Evolutionary conservation across 2,797 vertebrate species (phyloP), one percentile per base, ranked within the genome.

Genomic region (Hippocampus kuda): DNA sequence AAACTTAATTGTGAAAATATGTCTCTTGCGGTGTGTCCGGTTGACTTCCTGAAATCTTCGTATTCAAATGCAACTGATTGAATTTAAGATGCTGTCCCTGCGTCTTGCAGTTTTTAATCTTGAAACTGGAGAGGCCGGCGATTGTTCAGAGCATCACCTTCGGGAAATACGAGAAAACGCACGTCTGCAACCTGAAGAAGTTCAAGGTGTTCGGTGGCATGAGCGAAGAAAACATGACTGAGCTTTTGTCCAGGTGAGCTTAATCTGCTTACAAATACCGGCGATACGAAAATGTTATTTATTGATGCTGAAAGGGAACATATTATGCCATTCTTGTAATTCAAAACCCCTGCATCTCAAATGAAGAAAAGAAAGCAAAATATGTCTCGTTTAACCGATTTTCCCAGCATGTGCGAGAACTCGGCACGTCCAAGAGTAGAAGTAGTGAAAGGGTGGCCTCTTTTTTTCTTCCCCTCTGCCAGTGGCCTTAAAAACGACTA

Each of bases 401-500:
- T 51, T 53, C n/a, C 20, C 13, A 64, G 62, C 41, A 24, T 6
- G 20, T 64, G 62, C 22, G 22, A 42, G 62, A 64, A 64, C 20
- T 63, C 61, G 5, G 15, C 22, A 44, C 4, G 16, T 41, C 62
- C 12, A 24, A 42, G 22, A 24, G 11, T 42, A n/a, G 18, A 42
- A 63, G 38, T 51, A 27, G 16, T 66, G 16, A 66, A 66, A 66
- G 22, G 26, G 26, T 10, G 8, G 67, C 44, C 4, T 48, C 18
- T 68, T n/a, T 34, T 18, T 18, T 66, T 46, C 63, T 46, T 26
- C 24, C 24, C 5, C 22, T 69, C 20, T 73, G 53, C 22, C 86
- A 99, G 96, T 89, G 97, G 97, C 91, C 94, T 99, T 93, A 99
- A 99, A 91, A 99, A 99, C 83, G 97, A 99, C 91, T 98, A 97